Evolutionary conservation across 2,888 invertebrate genomes (phyloP).

Genomic region (Eurytoma californica): DNA sequence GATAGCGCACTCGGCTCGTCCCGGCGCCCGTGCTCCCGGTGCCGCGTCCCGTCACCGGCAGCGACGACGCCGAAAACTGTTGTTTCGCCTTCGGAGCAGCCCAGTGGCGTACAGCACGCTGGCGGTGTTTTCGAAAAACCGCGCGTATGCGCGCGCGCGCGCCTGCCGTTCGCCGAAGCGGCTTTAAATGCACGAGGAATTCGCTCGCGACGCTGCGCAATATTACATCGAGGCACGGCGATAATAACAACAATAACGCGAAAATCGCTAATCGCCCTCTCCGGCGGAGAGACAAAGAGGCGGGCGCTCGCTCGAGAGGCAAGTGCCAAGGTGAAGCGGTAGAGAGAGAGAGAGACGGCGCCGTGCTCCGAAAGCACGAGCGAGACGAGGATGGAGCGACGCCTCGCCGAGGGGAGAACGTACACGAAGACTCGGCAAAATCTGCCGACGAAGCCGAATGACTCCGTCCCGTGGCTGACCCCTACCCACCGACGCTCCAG

Average conservation of each 20-base stretch:
- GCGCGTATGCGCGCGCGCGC: neutral
- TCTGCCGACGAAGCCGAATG: neutral
- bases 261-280: conserved; percentile 21
- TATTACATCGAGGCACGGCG: conserved; percentile 2
- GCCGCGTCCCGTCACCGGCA: neutral
- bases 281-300: conserved; percentile 33
- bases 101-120: too few species aligned
- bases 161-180: neutral
- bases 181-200: neutral
- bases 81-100: too few species aligned
- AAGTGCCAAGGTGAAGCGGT: conserved; percentile 52
- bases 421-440: neutral
- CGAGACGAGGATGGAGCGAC: neutral
- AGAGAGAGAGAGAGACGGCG: conserved; percentile 1
- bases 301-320: conserved; percentile 3
- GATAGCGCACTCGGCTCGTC: neutral
- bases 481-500: too few species aligned
- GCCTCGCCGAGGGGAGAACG: conserved; percentile 19
- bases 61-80: too few species aligned
- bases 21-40: too few species aligned
- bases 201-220: neutral
- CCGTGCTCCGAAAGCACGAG: too few species aligned
- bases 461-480: too few species aligned
- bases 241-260: conserved; percentile 15
- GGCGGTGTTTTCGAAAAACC: neutral